phyloP scores from a whole-genome alignment of 2,797 vertebrate genomes.

The Pitangus sulphuratus region DNA sequence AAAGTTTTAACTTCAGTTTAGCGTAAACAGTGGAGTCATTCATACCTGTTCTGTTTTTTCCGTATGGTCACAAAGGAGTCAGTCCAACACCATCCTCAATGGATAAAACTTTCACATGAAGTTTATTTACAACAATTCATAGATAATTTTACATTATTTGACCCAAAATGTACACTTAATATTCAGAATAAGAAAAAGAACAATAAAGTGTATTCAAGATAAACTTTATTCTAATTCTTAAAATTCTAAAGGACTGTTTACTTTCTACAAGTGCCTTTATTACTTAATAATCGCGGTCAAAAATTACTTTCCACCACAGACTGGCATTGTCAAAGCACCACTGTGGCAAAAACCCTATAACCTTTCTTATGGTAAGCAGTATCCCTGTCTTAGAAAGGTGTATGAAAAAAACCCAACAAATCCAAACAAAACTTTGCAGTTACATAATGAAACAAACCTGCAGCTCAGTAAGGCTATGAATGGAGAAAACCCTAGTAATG shows the following conservation, averaged over 20 bases:
- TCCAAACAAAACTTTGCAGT: background rate
- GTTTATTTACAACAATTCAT: background rate
- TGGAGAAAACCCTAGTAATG: background rate
- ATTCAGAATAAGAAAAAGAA: background rate
- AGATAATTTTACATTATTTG: background rate
- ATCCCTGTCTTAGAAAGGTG: background rate
- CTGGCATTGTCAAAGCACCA: background rate
- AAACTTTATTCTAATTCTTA: background rate
- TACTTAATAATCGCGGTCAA: background rate
- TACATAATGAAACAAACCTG: background rate
- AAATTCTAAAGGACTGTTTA: background rate
- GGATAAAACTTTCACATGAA: background rate
- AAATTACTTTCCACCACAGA: background rate
- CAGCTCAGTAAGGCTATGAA: background rate
- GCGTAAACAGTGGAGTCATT: background rate
- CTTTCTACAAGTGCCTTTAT: background rate
- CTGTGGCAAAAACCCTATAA: background rate
- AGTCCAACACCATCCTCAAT: background rate
- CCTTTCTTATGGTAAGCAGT: background rate
- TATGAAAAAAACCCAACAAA: background rate
- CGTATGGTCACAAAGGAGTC: background rate
- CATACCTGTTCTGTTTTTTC: rapidly evolving
- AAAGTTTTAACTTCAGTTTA: background rate
- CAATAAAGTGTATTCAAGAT: background rate
- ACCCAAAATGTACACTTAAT: background rate